These are phyloP conservation scores for Astropecten irregularis DNA, from an alignment of 53 echinoderm and acorn worm genomes.

Conservation along the genomic window DNA sequence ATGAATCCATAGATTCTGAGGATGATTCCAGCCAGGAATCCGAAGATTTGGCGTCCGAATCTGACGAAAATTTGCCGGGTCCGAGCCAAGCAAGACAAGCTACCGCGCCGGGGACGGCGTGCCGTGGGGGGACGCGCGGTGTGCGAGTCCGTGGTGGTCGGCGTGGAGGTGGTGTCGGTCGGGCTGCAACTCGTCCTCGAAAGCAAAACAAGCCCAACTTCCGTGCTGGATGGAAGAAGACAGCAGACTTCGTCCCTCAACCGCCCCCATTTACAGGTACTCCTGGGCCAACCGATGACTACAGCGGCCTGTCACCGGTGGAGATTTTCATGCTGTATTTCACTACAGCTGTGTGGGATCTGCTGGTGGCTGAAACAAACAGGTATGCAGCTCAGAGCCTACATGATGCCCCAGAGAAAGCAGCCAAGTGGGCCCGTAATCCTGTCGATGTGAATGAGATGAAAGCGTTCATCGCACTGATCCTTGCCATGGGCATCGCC, in stretches of 20 bases:
- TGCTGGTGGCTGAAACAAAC: slow-evolving; percentile 36
- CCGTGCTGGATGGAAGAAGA: background rate
- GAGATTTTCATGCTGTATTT: slow-evolving; percentile 44
- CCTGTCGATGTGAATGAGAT: background rate
- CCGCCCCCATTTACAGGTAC: slow-evolving; percentile 1
- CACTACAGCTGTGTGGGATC: slow-evolving; percentile 24
- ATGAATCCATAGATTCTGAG: background rate
- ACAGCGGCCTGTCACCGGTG: slow-evolving; percentile 23
- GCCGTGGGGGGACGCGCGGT: background rate
- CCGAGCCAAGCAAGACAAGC: background rate
- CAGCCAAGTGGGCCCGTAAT: background rate
- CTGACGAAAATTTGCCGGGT: background rate
- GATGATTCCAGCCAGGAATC: background rate
- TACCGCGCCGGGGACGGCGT: background rate
- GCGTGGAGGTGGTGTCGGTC: background rate
- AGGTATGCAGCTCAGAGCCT: slow-evolving; percentile 8
- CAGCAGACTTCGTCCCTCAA: background rate
- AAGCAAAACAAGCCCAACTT: background rate
- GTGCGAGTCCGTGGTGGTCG: background rate
- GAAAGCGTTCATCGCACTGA: slow-evolving; percentile 40
- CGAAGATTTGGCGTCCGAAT: too few relatives aligned
- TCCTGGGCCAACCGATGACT: slow-evolving; percentile 29
- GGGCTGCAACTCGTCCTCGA: background rate
- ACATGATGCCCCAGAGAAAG: background rate
- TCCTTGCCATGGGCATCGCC: slow-evolving; percentile 27